phyloP scores from a whole-genome alignment of 1,140 invertebrate genomes.

The Ceratoteleas bidentatus region DNA sequence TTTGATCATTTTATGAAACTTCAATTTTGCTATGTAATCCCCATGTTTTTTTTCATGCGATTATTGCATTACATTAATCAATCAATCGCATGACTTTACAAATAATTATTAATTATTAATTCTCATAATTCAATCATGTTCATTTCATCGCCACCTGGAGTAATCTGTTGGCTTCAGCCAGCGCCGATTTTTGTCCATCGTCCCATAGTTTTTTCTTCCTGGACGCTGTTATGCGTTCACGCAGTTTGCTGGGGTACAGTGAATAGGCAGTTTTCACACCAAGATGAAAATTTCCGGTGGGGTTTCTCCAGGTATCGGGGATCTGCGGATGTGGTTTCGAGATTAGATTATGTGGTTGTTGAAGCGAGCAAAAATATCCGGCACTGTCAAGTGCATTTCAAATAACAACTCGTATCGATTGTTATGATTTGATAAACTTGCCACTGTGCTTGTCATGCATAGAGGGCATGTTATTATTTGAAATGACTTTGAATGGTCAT shows the following conservation, averaged over 20 bases:
- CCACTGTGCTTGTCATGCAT: not conserved
- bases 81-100: not conserved
- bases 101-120: not conserved
- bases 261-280: conserved; percentile 94
- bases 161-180: conserved; percentile 89
- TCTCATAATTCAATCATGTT: conserved; percentile 2
- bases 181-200: conserved; percentile 87
- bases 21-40: too few species aligned
- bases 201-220: conserved; percentile 94
- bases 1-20: too few species aligned
- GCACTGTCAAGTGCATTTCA: too few species aligned
- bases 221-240: conserved; percentile 91
- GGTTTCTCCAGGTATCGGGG: conserved; percentile 91
- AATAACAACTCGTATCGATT: too few species aligned
- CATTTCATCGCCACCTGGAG: conserved; percentile 82
- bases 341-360: conserved; percentile 31
- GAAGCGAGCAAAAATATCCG: too few species aligned
- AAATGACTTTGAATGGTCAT: not conserved
- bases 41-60: too few species aligned
- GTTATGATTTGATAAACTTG: too few species aligned
- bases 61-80: too few species aligned
- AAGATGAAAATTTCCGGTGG: conserved; percentile 89
- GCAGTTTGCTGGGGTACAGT: conserved; percentile 91
- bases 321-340: conserved; percentile 83
- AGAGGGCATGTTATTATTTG: not conserved